Base-by-base conservation (phyloP, 2,888 invertebrate species). In the Perizoma flavofasciatum region DNA sequence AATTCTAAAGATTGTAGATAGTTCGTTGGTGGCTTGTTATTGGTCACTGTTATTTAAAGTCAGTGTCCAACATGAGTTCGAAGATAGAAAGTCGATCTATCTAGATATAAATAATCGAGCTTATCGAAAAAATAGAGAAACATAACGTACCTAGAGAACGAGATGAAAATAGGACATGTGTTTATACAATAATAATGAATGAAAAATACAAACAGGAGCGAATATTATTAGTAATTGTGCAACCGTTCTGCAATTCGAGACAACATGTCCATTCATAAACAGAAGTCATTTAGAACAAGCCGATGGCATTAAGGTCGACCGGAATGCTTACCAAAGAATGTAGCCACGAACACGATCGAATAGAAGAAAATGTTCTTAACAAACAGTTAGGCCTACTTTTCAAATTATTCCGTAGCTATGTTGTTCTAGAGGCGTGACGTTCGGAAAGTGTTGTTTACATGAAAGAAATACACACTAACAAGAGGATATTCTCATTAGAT, bases 321-420 rank as follows among this genome's bases (percentile, higher is more conserved):
- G 58, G 66, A 68, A 66, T 78, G 73, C 76, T 79, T 74, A 75
- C 68, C 51, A 66, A 77, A 73, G 81, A 83, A 82, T 79, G 78
- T 73, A 73, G 75, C 69, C 75, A 75, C 75, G 74, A 75, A 76
- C 78, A 46, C 39, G 39, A 45, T 32, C 51, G 44, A 49, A 56
- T 49, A 44, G 75, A 74, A 83, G 82, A 81, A 69, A 82, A 81
- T 78, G 73, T 68, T 78, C 69, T 71, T 68, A 72, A 71, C 71
- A 70, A 78, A 86, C 88, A 83, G 89, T 88, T 85, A 88, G 86
- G 73, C 83, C 86, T 75, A 86, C 83, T 86, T 88, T 83, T 82
- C 73, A 79, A 77, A 69, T 73, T 75, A 79, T 63, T 55, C 55
- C 43, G 46, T 35, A 44, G 52, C 40, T 34, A 44, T 52, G 32